Conservation (phyloP, 2,797 vertebrate genomes). For the Siniperca scherzeri region DNA sequence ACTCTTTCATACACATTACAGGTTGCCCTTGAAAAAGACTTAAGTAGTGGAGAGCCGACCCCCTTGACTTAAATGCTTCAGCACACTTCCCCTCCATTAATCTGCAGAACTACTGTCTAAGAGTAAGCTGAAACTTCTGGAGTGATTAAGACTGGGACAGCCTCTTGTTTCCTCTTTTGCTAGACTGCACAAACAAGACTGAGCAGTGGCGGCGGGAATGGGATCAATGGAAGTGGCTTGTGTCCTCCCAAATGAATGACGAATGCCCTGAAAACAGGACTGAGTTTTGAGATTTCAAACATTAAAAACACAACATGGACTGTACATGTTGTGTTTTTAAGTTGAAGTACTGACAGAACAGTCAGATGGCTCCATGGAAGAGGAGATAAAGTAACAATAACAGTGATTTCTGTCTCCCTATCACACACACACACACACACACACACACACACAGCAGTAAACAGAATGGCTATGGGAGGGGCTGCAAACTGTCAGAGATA, state of each 20-base stretch:
- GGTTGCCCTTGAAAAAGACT: conserved; percentile 25
- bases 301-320: background rate
- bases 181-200: conserved; percentile 55
- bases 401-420: background rate
- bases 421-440: background rate
- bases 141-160: conserved; percentile 39
- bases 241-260: conserved; percentile 16
- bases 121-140: conserved; percentile 60
- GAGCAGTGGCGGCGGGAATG: background rate
- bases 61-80: conserved; percentile 43
- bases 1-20: conserved; percentile 56
- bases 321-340: background rate
- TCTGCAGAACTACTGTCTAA: conserved; percentile 44
- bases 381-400: background rate
- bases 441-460: background rate
- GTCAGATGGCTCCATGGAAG: background rate
- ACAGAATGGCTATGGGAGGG: background rate
- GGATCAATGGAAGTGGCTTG: conserved; percentile 6
- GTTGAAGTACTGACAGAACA: background rate
- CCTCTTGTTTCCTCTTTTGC: conserved; percentile 50
- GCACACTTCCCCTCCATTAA: conserved; percentile 64
- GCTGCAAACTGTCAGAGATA: conserved; percentile 38
- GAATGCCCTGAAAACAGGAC: background rate
- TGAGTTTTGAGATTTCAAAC: background rate
- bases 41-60: conserved; percentile 18